Percentiles rank a stretch among this genome's conserved stretches.
Conservation (phyloP, 2,888 invertebrate species). For the Eilema sororculum region DNA sequence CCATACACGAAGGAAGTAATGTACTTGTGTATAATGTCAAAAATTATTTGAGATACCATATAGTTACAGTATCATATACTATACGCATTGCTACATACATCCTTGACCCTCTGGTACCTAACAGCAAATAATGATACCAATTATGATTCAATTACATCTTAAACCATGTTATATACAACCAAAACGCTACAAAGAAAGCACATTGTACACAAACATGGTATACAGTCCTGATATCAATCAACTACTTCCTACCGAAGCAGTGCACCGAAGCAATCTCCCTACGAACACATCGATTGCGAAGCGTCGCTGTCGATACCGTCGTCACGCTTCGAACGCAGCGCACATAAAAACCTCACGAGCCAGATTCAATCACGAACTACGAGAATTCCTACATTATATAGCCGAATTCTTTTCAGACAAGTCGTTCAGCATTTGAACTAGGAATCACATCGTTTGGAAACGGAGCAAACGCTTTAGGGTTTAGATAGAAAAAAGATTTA, state of each 20-base stretch:
- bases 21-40: too few species aligned
- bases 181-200: not conserved
- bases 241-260: not conserved
- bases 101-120: too few species aligned
- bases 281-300: conserved; percentile 11
- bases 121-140: too few species aligned
- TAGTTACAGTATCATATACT: too few species aligned
- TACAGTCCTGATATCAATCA: not conserved
- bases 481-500: not conserved
- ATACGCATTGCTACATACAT: too few species aligned
- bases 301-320: conserved; percentile 13
- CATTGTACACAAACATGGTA: not conserved
- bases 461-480: not conserved
- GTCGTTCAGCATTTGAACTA: conserved; percentile 7
- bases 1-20: too few species aligned
- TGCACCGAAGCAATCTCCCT: conserved; percentile 17
- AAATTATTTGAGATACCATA: too few species aligned
- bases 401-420: conserved; percentile 13
- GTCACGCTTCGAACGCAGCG: conserved; percentile 17
- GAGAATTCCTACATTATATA: conserved; percentile 12
- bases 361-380: conserved; percentile 22
- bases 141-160: too few species aligned
- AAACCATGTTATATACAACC: not conserved
- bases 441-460: conserved; percentile 11
- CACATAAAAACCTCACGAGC: conserved; percentile 22